Evolutionary conservation across 2,797 vertebrate genomes (phyloP), one percentile per base, ranked within the genome.

Genomic region (Bufotes viridis): DNA sequence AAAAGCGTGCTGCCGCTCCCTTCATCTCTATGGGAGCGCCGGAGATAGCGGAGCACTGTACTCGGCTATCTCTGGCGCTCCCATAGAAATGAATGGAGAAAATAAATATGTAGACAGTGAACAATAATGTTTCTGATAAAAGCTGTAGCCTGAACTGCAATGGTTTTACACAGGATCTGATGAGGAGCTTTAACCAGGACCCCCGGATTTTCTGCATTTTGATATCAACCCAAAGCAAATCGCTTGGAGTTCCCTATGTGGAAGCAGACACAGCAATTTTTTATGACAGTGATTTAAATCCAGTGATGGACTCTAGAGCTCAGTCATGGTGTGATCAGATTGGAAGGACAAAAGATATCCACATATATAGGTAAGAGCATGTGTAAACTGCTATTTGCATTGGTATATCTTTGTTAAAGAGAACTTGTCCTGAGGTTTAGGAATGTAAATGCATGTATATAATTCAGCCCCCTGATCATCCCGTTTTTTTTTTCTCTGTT

Each of bases 261-360:
- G 96, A 98, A 53, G 97, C 97, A 2, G 97, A 99, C 93, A 97
- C 97, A 0, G 96, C 98, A 60, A 96, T 99, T 80, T 98, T 99
- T 92, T 98, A 97, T 26, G 97, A 99, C 94, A 98, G 97, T 0
- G 97, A 99, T 90, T 94, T 98, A 69, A 98, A 98, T 92, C 97
- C 97, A 75, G 97, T 97, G 92, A 97, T 98, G 96, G 97, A 98
- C 42, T 94, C 95, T 18, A 97, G 96, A 92, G 97, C 97, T n/a
- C 97, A 98, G 92, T 96, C 98, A 87, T 98, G 97, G 97, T 99
- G 97, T 81, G 97, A 98, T 92, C 96, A 96, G 92, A 97, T 99
- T 51, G 97, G 97, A 8, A 96, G 97, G n/a, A 96, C 96, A 87
- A 98, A 98, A 92, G 97, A 99, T 90, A 96, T 99, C 90, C 97